Percentiles rank a stretch among this genome's conserved stretches.
Evolutionary conservation across 2,888 invertebrate species (phyloP).

Genomic region (Serrognathus titanus): DNA sequence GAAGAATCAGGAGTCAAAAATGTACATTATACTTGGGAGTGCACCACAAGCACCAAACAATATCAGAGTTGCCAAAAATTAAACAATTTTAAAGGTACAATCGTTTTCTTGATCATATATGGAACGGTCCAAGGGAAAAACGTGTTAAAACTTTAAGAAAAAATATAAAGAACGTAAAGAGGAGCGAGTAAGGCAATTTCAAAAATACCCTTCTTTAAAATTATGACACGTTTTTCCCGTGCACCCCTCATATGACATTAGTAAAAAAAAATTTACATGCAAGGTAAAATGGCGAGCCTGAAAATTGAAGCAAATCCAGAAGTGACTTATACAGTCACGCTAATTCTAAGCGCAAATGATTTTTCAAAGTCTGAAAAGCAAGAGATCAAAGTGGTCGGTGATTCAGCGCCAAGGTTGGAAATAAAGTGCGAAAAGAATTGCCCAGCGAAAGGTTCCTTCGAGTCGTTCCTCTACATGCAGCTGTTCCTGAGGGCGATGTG

Average conservation of each 20-base stretch:
- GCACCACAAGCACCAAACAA: not conserved
- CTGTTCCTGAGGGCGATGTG: conserved; percentile 1
- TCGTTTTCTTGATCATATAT: not conserved
- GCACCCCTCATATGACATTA: too few relatives aligned
- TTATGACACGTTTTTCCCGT: too few relatives aligned
- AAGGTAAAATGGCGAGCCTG: conserved; percentile 1
- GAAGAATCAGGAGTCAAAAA: conserved; percentile 1
- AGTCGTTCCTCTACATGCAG: not conserved
- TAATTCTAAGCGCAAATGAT: not conserved
- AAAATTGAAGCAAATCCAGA: not conserved
- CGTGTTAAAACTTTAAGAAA: too few relatives aligned
- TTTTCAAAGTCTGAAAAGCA: conserved; percentile 4
- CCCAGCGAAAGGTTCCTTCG: not conserved
- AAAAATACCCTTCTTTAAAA: too few relatives aligned
- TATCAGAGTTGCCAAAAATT: not conserved
- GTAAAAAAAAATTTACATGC: not conserved
- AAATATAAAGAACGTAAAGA: too few relatives aligned
- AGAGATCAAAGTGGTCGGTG: not conserved
- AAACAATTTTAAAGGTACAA: not conserved
- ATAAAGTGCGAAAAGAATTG: conserved; percentile 14
- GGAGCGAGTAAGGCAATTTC: too few relatives aligned
- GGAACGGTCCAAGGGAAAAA: too few relatives aligned
- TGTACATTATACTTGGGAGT: conserved; percentile 1
- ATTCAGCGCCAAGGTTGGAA: not conserved
- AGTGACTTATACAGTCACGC: not conserved